Conservation (phyloP, 2,888 invertebrate species). For the Euproctis similis region DNA sequence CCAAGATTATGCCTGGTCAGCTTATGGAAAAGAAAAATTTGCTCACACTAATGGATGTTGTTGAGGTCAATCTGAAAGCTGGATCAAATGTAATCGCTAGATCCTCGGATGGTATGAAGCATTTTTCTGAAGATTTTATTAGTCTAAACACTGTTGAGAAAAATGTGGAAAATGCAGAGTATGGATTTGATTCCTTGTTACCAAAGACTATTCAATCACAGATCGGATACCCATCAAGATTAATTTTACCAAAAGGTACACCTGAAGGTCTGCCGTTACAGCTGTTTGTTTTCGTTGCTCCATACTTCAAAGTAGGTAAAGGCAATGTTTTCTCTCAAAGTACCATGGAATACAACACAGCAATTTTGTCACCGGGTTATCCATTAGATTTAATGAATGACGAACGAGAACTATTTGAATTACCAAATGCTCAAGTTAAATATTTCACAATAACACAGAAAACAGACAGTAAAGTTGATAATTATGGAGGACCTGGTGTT, state of each 20-base stretch:
- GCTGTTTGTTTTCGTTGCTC: slow-evolving; percentile 78
- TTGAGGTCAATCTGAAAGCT: slow-evolving; percentile 73
- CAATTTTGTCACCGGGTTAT: slow-evolving; percentile 76
- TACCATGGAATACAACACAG: slow-evolving; percentile 51
- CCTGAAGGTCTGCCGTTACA: slow-evolving; percentile 78
- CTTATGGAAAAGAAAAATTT: slow-evolving; percentile 67
- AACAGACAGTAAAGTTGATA: slow-evolving; percentile 26
- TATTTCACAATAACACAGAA: slow-evolving; percentile 52
- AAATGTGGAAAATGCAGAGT: slow-evolving; percentile 75
- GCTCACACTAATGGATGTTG: slow-evolving; percentile 77
- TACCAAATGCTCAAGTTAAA: slow-evolving; percentile 56
- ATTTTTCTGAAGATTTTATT: slow-evolving; percentile 76
- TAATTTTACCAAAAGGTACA: slow-evolving; percentile 83
- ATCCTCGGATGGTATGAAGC: slow-evolving; percentile 76
- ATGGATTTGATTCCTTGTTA: slow-evolving; percentile 67
- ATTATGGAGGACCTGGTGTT: slow-evolving; percentile 25
- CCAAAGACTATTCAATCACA: slow-evolving; percentile 66
- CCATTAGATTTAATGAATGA: slow-evolving; percentile 82
- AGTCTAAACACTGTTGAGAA: slow-evolving; percentile 77
- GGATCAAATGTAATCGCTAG: slow-evolving; percentile 81
- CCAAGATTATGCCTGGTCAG: slow-evolving; percentile 78
- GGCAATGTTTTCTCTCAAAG: slow-evolving; percentile 48
- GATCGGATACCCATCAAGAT: slow-evolving; percentile 80
- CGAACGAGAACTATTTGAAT: slow-evolving; percentile 49
- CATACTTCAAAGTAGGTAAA: slow-evolving; percentile 50